These are phyloP conservation scores for Mythimna impura DNA, from an alignment of 2,888 invertebrate genomes.

Conservation along the genomic window DNA sequence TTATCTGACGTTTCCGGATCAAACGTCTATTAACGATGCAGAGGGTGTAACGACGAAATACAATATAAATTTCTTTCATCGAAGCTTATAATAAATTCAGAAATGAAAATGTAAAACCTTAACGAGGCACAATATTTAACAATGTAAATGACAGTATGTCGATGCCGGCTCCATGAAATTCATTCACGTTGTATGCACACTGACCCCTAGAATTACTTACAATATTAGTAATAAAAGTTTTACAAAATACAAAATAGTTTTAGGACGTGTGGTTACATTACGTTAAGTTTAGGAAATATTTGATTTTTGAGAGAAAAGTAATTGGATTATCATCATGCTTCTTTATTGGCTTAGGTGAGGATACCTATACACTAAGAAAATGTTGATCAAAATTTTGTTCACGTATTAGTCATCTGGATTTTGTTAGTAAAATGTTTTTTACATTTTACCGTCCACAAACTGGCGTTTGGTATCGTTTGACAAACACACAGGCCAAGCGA, in stretches of 20 bases:
- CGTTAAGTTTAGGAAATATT: slow-evolving; percentile 2
- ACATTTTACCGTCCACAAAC: neutral
- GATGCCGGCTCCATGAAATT: neutral
- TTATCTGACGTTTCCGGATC: slow-evolving; percentile 2
- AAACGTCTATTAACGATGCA: slow-evolving; percentile 8
- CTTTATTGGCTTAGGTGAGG: no score
- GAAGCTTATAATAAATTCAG: slow-evolving; percentile 15
- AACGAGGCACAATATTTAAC: slow-evolving; percentile 31
- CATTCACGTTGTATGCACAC: slow-evolving; percentile 13
- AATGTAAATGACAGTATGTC: slow-evolving; percentile 16
- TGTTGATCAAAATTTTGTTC: no score
- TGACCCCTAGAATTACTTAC: slow-evolving; percentile 58
- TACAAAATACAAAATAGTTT: slow-evolving; percentile 53
- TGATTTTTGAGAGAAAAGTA: neutral
- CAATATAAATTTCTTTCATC: slow-evolving; percentile 15
- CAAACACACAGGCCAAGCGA: neutral
- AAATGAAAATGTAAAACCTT: slow-evolving; percentile 13
- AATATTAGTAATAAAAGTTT: slow-evolving; percentile 43
- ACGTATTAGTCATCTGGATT: neutral
- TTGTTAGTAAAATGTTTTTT: neutral
- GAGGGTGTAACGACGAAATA: neutral
- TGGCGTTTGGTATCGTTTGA: neutral
- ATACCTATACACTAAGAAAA: no score
- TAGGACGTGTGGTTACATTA: neutral
- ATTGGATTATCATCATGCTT: neutral